A percentile compares a stretch with the other conserved stretches of the same genome.
These are phyloP conservation scores for Pseudachorutes palmiensis DNA, from an alignment of 1,140 invertebrate species.

Conservation along the genomic window DNA sequence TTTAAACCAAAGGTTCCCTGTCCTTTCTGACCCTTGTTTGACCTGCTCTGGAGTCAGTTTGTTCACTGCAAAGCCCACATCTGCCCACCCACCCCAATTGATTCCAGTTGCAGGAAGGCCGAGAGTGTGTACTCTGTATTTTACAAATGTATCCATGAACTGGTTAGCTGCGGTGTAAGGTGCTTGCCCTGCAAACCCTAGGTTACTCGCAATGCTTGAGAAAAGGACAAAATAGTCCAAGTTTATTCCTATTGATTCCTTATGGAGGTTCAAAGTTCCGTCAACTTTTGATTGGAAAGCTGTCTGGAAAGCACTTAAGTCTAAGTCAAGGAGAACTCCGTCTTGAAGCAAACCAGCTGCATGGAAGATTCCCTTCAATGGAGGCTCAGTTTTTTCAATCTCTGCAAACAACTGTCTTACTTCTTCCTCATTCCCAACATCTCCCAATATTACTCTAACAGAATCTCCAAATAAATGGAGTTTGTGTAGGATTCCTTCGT, in stretches of 20 bases:
- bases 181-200: conserved; percentile 11
- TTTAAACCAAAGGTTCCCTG: neutral
- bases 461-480: neutral
- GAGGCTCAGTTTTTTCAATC: neutral
- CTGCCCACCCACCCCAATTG: conserved; percentile 15
- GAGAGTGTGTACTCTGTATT: neutral
- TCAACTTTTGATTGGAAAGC: conserved; percentile 1
- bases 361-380: conserved; percentile 17
- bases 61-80: conserved; percentile 6
- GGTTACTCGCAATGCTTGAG: conserved; percentile 5
- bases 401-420: neutral
- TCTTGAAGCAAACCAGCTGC: conserved; percentile 9
- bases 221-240: conserved; percentile 19
- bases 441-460: neutral
- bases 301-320: neutral
- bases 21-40: neutral
- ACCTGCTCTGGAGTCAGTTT: neutral
- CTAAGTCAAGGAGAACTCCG: neutral
- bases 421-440: neutral
- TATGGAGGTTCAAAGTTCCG: conserved; percentile 14
- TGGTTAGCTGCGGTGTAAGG: neutral
- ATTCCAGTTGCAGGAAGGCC: conserved; percentile 13
- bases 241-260: neutral
- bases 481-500: neutral
- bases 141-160: conserved; percentile 11